phyloP scores from a whole-genome alignment of 2,797 vertebrate genomes.

The Sebastes matsubarae region DNA sequence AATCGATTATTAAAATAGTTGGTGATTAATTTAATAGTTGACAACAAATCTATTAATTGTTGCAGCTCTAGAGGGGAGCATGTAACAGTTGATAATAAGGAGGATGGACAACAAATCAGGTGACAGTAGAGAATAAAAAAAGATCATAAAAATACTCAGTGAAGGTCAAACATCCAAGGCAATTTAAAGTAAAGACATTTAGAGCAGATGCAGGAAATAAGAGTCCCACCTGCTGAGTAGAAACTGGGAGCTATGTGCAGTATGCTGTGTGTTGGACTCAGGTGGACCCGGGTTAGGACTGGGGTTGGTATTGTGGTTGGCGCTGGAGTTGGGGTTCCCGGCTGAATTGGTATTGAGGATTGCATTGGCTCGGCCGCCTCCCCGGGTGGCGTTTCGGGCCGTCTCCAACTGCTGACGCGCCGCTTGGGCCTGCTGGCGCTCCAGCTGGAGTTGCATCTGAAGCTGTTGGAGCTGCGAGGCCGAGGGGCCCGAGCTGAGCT shows the following conservation, averaged over 20 bases:
- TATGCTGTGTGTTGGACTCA: constrained; percentile 88
- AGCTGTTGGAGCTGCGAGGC: constrained; percentile 98
- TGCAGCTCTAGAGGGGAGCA: no score
- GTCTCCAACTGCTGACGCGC: constrained; percentile 96
- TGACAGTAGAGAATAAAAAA: not conserved
- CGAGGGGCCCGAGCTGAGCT: constrained; percentile 96
- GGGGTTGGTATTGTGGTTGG: constrained; percentile 89
- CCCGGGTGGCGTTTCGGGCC: constrained; percentile 90
- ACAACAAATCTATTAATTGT: no score
- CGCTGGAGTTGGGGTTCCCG: constrained; percentile 68
- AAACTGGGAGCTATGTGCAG: constrained; percentile 92
- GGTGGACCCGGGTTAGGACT: constrained; percentile 88
- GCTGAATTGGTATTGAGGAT: constrained; percentile 75
- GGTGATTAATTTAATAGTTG: no score
- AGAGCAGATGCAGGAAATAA: not conserved
- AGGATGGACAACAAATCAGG: not conserved
- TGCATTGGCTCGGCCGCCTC: constrained; percentile 75
- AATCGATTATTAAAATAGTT: no score
- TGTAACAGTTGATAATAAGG: not conserved
- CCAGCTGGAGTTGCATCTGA: constrained; percentile 98
- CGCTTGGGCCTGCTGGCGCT: constrained; percentile 95
- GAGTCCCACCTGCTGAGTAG: constrained; percentile 88
- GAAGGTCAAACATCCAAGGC: not conserved
- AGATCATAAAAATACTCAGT: not conserved
- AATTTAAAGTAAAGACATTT: not conserved